phyloP scores from a whole-genome alignment of 2,888 invertebrate genomes.

The Acleris sparsana region DNA sequence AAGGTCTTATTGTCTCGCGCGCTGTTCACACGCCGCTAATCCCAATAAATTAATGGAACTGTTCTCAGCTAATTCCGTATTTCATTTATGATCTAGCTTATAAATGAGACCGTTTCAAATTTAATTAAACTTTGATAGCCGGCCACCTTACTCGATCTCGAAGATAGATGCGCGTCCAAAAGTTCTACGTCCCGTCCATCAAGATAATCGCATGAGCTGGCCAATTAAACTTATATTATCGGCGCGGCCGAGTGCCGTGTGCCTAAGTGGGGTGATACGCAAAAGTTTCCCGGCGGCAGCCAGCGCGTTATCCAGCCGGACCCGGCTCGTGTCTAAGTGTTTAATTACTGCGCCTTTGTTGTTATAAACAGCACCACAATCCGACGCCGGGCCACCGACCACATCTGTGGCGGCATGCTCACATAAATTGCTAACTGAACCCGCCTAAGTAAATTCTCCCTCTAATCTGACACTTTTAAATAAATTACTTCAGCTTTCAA shows the following conservation, averaged over 20 bases:
- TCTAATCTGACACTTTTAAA: conserved; percentile 75
- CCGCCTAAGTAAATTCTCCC: conserved; percentile 68
- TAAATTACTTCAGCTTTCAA: conserved; percentile 62
- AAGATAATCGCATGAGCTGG: conserved; percentile 23
- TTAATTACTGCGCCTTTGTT: conserved; percentile 73
- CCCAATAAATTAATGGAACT: conserved; percentile 34
- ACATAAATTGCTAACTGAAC: conserved; percentile 71
- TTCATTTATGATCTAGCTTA: background rate
- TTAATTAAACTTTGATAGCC: background rate
- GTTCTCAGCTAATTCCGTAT: conserved; percentile 3
- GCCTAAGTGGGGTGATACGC: conserved; percentile 37
- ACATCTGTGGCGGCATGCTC: conserved; percentile 62
- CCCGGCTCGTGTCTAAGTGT: conserved; percentile 63
- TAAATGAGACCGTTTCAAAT: background rate
- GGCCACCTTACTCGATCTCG: background rate
- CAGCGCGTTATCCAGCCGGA: conserved; percentile 51
- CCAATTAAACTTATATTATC: conserved; percentile 32
- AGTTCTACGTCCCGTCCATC: conserved; percentile 13
- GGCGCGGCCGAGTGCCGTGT: conserved; percentile 26
- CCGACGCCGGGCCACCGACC: conserved; percentile 54
- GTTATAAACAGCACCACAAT: conserved; percentile 69
- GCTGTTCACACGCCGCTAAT: conserved; percentile 38
- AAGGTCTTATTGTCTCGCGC: conserved; percentile 35
- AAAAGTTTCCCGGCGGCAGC: conserved; percentile 37
- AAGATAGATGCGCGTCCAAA: conserved; percentile 12